Percentiles rank a stretch among this genome's conserved stretches.
Evolutionary conservation across 2,113 vertebrate genomes (phyloP).

Genomic region (Leuciscus idus): DNA sequence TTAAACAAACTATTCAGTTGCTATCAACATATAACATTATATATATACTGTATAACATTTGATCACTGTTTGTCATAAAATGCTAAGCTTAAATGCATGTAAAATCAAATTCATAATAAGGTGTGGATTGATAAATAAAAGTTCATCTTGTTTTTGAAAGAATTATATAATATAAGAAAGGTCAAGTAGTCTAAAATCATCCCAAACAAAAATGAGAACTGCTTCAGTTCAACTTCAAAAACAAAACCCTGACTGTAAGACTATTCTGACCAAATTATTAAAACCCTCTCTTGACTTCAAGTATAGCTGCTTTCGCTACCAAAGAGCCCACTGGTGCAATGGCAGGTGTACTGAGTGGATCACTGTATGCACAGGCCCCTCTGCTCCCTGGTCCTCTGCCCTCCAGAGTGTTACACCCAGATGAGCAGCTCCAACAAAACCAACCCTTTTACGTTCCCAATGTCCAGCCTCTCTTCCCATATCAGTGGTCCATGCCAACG

Average conservation of each 20-base stretch:
- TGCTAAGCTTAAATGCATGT: no score
- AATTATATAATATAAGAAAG: neutral
- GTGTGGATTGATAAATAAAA: no score
- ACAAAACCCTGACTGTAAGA: neutral
- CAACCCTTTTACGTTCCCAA: constrained; percentile 74
- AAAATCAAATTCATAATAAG: no score
- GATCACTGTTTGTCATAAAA: no score
- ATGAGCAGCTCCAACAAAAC: constrained; percentile 67
- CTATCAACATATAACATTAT: neutral
- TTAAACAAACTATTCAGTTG: neutral
- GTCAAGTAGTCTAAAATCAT: neutral
- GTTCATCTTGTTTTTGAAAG: no score
- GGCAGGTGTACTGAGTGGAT: constrained; percentile 46
- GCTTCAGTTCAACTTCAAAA: neutral
- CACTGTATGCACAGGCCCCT: constrained; percentile 41
- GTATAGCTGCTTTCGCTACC: constrained; percentile 66
- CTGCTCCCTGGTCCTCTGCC: neutral
- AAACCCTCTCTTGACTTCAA: constrained; percentile 15
- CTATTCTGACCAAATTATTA: neutral
- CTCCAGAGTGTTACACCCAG: constrained; percentile 53
- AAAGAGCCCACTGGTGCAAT: constrained; percentile 55
- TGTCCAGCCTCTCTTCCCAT: constrained; percentile 69
- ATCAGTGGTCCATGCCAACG: constrained; percentile 74
- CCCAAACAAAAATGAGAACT: neutral
- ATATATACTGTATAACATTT: no score